phyloP scores from a whole-genome alignment of 2,113 vertebrate species.

The Donacobius atricapilla region DNA sequence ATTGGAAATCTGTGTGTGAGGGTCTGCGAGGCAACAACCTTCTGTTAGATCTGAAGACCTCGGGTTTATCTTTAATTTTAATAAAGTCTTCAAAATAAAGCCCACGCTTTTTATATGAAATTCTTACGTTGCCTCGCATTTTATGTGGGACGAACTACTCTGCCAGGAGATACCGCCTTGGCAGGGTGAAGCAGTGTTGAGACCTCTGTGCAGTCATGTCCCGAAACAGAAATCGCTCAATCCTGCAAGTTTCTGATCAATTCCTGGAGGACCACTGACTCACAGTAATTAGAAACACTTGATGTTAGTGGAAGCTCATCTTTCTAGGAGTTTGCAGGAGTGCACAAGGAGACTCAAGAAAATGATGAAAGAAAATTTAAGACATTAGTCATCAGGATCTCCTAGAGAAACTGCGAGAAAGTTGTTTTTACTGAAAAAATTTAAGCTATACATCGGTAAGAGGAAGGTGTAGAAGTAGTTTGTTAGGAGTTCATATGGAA shows the following conservation, averaged over 20 bases:
- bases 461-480: not conserved
- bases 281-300: not conserved
- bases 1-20: rapidly evolving
- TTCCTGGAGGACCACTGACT: not conserved
- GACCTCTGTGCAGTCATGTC: not conserved
- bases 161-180: not conserved
- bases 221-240: not conserved
- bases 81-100: not conserved
- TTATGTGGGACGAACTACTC: not conserved
- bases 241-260: not conserved
- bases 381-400: not conserved
- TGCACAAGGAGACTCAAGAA: not conserved
- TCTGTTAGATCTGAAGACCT: not conserved
- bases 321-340: not conserved
- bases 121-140: not conserved
- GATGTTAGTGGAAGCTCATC: not conserved
- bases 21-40: not conserved
- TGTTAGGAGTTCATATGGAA: not conserved
- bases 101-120: rapidly evolving
- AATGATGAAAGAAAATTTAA: not conserved
- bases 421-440: not conserved
- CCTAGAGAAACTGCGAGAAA: not conserved
- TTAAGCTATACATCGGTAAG: not conserved
- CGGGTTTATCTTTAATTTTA: not conserved
- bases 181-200: not conserved